phyloP scores from a whole-genome alignment of 2,113 vertebrate species.

The Corvus moneduloides region DNA sequence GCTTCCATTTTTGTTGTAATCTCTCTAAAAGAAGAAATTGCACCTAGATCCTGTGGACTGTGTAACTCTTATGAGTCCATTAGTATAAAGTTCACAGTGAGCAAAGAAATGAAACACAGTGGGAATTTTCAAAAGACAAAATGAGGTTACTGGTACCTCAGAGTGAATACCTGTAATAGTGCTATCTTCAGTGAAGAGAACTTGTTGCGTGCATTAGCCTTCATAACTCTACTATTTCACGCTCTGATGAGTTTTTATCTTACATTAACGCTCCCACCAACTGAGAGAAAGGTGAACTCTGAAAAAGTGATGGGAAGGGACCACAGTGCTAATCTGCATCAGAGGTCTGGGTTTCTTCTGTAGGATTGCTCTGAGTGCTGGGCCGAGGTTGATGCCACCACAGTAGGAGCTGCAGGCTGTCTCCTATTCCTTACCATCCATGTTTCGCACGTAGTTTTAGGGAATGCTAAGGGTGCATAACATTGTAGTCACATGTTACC shows the following conservation, averaged over 20 bases:
- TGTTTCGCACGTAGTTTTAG: neutral
- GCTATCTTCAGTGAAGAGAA: neutral
- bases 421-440: neutral
- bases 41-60: neutral
- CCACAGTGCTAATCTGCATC: neutral
- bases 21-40: neutral
- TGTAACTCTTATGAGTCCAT: neutral
- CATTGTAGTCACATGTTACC: rapidly evolving
- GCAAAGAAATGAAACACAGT: neutral
- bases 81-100: neutral
- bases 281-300: neutral
- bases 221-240: neutral
- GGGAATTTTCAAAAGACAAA: neutral
- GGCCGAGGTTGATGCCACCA: neutral
- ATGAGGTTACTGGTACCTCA: neutral
- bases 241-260: neutral
- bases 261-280: neutral
- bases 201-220: rapidly evolving
- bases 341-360: neutral
- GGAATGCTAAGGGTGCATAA: neutral
- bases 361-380: neutral
- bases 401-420: neutral
- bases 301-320: neutral
- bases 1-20: neutral
- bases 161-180: neutral